Conservation (phyloP, 2,113 vertebrate genomes). For the Oreochromis niloticus region DNA sequence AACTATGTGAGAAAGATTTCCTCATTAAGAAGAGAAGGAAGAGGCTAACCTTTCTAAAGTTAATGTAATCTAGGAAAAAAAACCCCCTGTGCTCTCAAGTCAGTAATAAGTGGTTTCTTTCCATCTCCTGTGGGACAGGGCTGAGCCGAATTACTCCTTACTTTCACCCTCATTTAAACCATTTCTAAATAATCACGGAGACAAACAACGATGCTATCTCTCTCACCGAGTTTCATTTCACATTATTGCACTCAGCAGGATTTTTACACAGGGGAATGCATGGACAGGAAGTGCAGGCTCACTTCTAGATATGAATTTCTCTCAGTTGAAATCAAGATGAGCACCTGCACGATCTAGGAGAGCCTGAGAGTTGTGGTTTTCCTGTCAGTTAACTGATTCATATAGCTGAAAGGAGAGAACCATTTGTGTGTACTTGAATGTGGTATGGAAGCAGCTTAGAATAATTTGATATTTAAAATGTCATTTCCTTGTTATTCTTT, state of each 20-base stretch:
- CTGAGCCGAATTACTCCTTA: not conserved
- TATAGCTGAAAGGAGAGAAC: not conserved
- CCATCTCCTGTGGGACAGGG: not conserved
- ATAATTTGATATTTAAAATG: not conserved
- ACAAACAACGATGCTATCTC: not conserved
- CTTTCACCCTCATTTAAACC: not conserved
- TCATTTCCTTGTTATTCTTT: not conserved
- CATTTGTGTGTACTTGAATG: not conserved
- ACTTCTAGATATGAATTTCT: not conserved
- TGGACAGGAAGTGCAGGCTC: not conserved
- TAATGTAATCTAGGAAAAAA: not conserved
- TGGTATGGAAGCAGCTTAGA: not conserved
- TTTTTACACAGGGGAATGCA: not conserved
- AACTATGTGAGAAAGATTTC: not conserved
- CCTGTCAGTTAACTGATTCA: slow-evolving; percentile 56
- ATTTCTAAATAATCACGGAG: not conserved
- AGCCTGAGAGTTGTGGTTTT: slow-evolving; percentile 37
- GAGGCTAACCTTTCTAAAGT: not conserved
- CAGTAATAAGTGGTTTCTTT: not conserved
- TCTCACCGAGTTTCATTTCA: not conserved
- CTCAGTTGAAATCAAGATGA: not conserved
- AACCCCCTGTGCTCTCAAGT: not conserved
- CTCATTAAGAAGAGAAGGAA: not conserved
- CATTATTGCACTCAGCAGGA: not conserved
- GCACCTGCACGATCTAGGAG: not conserved